Evolutionary conservation across 2,113 vertebrate genomes (phyloP).

Genomic region (Haemorhous mexicanus): DNA sequence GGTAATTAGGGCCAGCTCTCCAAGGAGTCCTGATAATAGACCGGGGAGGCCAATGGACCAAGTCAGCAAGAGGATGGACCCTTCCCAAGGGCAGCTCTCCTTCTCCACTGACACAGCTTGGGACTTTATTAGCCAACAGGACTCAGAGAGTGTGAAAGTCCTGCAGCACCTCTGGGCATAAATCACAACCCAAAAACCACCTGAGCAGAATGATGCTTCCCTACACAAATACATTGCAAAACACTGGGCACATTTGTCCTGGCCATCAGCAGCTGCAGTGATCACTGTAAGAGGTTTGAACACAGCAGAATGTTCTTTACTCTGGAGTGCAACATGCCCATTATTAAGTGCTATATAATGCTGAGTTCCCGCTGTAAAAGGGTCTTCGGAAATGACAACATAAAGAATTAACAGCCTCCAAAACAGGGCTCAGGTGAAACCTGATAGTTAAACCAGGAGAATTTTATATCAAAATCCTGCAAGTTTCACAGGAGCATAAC

Average conservation of each 20-base stretch:
- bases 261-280: not conserved
- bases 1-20: not conserved
- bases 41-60: not conserved
- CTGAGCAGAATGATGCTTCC: not conserved
- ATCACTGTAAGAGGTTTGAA: constrained; percentile 15
- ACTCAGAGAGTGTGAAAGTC: not conserved
- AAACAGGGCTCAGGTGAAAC: constrained; percentile 50
- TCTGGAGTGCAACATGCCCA: constrained; percentile 30
- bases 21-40: not conserved
- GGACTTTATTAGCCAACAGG: not conserved
- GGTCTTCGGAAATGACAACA: constrained; percentile 62
- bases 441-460: constrained; percentile 51
- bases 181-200: not conserved
- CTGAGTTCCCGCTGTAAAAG: constrained; percentile 25
- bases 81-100: not conserved
- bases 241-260: not conserved
- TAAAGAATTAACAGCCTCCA: constrained; percentile 57
- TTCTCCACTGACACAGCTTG: not conserved
- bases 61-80: not conserved
- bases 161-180: not conserved
- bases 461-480: constrained; percentile 55
- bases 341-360: constrained; percentile 41
- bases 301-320: constrained; percentile 26
- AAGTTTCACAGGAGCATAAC: constrained; percentile 28
- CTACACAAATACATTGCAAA: not conserved